Evolutionary conservation across 2,888 invertebrate species (phyloP), one percentile per base, ranked within the genome.

Genomic region (Euproctis similis): DNA sequence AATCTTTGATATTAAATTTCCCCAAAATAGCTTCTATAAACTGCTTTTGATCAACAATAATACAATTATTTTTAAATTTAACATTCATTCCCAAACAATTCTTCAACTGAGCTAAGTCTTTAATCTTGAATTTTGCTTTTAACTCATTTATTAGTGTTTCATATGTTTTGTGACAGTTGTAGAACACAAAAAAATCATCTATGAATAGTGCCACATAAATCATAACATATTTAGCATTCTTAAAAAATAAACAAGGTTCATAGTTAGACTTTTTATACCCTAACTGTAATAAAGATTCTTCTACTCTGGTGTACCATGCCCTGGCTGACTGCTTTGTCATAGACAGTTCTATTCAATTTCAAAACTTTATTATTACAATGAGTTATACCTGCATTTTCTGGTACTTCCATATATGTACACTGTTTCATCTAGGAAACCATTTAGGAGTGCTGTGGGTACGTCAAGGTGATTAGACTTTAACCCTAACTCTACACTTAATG

Each of bases 231-330:
- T 29, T 24, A 23, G 27, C 16, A 29, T 2, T 19, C 36, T 41
- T 42, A 11, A 21, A 28, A 30, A 36, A 42, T 8, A 42, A 7
- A 32, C 40, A 44, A 2, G 44, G 36, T 28, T 43, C 40, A 18
- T 13, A 31, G 6, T 35, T 18, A 16, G 34, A 39, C 13, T 38
- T 42, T 24, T 13, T 18, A 18, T 8, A 18, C n/a, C 18, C 18
- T 18, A n/a, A 18, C n/a, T 18, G 6, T 8, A 6, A 18, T 18
- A 18, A 8, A 8, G n/a, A 8, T n/a, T 18, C 18, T n/a, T 18
- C 18, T 8, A 18, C 18, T 7, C 18, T 18, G 6, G 6, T 18
- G n/a, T 18, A 18, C 18, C 18, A 18, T 2, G 18, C 18, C n/a
- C n/a, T n/a, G n/a, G n/a, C n/a, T n/a, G n/a, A n/a, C n/a, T n/a